phyloP scores from a whole-genome alignment of 2,888 invertebrate genomes.

The Melieria crassipennis region DNA sequence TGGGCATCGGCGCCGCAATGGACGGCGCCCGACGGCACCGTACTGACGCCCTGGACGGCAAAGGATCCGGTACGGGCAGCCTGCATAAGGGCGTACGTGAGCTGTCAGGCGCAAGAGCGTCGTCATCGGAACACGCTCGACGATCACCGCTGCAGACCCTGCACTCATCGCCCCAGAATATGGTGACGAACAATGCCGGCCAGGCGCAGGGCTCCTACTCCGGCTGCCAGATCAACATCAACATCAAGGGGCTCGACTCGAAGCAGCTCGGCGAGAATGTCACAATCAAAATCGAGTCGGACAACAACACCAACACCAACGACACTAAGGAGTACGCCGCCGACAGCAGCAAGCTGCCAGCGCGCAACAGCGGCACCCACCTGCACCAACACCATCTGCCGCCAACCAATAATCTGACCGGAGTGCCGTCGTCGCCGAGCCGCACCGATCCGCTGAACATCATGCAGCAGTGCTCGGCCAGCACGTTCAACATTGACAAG shows the following conservation, averaged over 20 bases:
- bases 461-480: constrained; percentile 15
- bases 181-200: constrained; percentile 21
- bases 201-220: constrained; percentile 38
- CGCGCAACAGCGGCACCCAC: constrained; percentile 4
- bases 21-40: constrained; percentile 11
- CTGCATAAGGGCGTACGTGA: constrained; percentile 2
- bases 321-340: neutral
- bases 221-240: constrained; percentile 55
- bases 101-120: constrained; percentile 21
- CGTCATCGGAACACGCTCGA: constrained; percentile 21
- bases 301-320: constrained; percentile 1
- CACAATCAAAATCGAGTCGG: constrained; percentile 50
- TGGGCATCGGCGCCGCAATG: neutral
- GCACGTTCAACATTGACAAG: constrained; percentile 48
- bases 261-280: constrained; percentile 45
- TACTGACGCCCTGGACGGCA: constrained; percentile 4
- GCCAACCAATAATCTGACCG: neutral
- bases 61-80: neutral
- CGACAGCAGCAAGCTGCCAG: neutral
- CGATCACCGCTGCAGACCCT: constrained; percentile 27
- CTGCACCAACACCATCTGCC: constrained; percentile 2
- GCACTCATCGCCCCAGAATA: constrained; percentile 21
- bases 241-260: constrained; percentile 44
- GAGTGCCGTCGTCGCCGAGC: constrained; percentile 3
- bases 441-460: constrained; percentile 4